Evolutionary conservation across 2,113 vertebrate genomes (phyloP), one percentile per base, ranked within the genome.

Genomic region (Sakesphorus luctuosus): DNA sequence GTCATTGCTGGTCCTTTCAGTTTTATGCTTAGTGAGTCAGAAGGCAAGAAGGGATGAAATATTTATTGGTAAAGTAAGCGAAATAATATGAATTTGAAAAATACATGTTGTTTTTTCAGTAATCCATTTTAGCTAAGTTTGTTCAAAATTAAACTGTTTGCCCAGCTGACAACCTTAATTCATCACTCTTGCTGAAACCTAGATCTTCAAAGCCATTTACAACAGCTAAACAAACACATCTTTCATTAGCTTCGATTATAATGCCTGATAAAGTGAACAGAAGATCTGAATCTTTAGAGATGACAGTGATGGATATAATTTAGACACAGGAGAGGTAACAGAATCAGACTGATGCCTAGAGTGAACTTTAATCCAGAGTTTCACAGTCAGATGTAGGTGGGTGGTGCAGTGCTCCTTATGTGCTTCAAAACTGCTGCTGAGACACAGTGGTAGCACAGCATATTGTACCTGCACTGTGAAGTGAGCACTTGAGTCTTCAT

Each of bases 111-210:
- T 9, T 67, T 90, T 94, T 66, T 47, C 24, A 58, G 53, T 87
- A 79, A 89, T 89, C 44, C 46, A 17, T 94, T 96, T 94, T 61
- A 58, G 20, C 35, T 90, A 75, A 68, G 67, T 84, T 84, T 6
- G 61, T 92, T 95, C 77, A 78, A 84, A 93, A 91, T 87, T 66
- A 89, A 92, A 47, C 74, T 92, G 21, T 53, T 90, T 96, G 75
- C 72, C 50, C 65, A 90, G 50, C 75, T 90, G 86, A 86, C 80
- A 59, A 88, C 31, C 71, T 86, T 66, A 76, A 95, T 93, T 90
- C 73, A 83, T 94, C 73, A 40, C 68, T 56, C 61, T 87, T 63
- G 78, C 84, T 82, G 82, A 82, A 73, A 77, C 36, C 2, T 31
- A 89, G 65, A 58, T 44, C 55, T 96, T 93, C 73, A 87, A 93